Evolutionary conservation across 2,797 vertebrate genomes (phyloP).

Genomic region (Sebastes minor): DNA sequence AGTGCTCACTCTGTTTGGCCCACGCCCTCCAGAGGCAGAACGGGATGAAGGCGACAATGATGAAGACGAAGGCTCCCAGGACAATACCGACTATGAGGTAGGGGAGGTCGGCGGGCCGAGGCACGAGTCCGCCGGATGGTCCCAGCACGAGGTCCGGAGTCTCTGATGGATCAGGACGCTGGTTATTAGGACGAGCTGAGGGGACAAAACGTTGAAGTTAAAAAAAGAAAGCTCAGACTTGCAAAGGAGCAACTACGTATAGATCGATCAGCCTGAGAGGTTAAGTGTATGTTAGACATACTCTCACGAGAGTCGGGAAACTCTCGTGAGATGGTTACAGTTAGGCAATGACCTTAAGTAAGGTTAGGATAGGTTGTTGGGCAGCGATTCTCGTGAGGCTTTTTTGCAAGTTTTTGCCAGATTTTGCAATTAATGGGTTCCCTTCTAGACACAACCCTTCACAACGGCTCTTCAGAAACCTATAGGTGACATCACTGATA

Average conservation of each 20-base stretch:
- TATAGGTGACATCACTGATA: too few species aligned
- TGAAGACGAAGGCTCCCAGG: slow-evolving; percentile 91
- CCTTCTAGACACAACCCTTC: too few species aligned
- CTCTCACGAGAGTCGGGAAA: too few species aligned
- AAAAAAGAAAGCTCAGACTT: neutral
- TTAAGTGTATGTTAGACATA: neutral
- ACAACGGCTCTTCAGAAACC: too few species aligned
- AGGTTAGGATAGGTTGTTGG: too few species aligned
- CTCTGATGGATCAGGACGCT: slow-evolving; percentile 79
- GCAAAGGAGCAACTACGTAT: neutral
- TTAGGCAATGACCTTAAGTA: too few species aligned
- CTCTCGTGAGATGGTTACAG: too few species aligned
- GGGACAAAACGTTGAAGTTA: slow-evolving; percentile 11
- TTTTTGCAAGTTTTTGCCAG: too few species aligned
- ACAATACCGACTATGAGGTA: slow-evolving; percentile 95
- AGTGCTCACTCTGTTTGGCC: slow-evolving; percentile 95
- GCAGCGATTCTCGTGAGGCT: too few species aligned
- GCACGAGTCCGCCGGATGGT: slow-evolving; percentile 71
- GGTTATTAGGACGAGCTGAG: slow-evolving; percentile 82
- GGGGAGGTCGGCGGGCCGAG: slow-evolving; percentile 91
- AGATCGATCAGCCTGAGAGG: neutral
- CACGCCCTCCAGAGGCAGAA: slow-evolving; percentile 97
- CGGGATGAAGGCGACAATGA: slow-evolving; percentile 96
- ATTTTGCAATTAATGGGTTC: too few species aligned
- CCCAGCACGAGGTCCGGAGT: neutral